Conservation (phyloP, 2,113 vertebrate genomes). For the Chlorocebus sabaeus region DNA sequence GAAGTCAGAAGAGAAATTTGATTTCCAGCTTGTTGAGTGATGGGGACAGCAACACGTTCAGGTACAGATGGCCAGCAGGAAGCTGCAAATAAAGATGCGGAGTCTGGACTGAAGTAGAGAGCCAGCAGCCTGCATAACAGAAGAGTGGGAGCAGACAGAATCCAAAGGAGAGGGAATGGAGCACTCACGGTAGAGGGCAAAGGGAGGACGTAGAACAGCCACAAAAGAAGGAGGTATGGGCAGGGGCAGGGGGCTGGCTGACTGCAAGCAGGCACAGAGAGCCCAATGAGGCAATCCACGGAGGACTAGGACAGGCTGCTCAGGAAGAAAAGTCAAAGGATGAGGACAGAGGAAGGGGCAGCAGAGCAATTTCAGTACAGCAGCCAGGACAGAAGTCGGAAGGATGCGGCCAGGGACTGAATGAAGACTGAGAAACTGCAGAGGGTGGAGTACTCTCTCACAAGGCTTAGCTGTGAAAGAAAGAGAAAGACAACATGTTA, state of each 20-base stretch:
- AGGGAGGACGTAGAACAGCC: neutral
- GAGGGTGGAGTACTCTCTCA: neutral
- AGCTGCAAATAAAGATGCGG: neutral
- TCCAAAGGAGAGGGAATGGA: neutral
- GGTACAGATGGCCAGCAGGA: neutral
- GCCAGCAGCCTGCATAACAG: neutral
- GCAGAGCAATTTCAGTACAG: neutral
- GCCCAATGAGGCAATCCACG: neutral
- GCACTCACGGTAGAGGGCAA: neutral
- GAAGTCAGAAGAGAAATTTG: neutral
- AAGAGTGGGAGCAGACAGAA: neutral
- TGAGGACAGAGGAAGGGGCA: neutral
- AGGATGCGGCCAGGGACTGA: neutral
- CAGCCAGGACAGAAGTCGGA: neutral
- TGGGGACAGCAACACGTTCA: neutral
- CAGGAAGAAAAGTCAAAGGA: neutral
- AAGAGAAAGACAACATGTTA: neutral
- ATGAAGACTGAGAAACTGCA: neutral
- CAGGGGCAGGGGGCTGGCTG: neutral
- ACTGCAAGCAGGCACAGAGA: neutral
- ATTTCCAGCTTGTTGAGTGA: neutral
- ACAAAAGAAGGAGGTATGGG: neutral
- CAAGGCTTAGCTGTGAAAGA: neutral
- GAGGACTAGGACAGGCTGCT: neutral
- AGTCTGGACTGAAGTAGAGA: neutral